phyloP scores from a whole-genome alignment of 2,113 vertebrate species.

The Aix galericulata region DNA sequence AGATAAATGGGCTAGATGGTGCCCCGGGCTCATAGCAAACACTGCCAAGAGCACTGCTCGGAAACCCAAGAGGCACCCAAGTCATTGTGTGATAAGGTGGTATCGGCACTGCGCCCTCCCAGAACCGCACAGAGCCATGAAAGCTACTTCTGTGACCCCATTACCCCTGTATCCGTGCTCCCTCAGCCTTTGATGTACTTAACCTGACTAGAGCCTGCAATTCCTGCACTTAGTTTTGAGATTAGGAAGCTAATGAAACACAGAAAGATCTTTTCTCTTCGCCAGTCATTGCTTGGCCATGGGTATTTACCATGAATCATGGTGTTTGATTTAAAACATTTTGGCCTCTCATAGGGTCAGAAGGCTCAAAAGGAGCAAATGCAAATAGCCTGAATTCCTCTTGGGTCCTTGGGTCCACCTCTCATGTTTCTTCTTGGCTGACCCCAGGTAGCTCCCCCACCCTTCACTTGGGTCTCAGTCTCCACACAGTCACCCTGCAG shows the following conservation, averaged over 20 bases:
- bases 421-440: background rate
- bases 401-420: accelerated
- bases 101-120: background rate
- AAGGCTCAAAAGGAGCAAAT: background rate
- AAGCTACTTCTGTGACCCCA: background rate
- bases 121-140: background rate
- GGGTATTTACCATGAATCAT: background rate
- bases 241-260: background rate
- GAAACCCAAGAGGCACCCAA: background rate
- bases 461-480: background rate
- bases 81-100: background rate
- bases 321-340: background rate
- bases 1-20: background rate
- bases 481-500: accelerated
- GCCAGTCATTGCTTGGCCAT: background rate
- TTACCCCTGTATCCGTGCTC: background rate
- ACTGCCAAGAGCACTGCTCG: background rate
- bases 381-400: background rate
- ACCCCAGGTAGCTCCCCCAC: too few species aligned
- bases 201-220: background rate
- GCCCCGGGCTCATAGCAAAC: background rate
- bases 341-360: background rate
- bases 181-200: background rate
- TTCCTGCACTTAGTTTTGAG: background rate
- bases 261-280: background rate